Evolutionary conservation across 2,113 vertebrate species (phyloP), one percentile per base, ranked within the genome.

Genomic region (Boulengeromyrus knoepffleri): DNA sequence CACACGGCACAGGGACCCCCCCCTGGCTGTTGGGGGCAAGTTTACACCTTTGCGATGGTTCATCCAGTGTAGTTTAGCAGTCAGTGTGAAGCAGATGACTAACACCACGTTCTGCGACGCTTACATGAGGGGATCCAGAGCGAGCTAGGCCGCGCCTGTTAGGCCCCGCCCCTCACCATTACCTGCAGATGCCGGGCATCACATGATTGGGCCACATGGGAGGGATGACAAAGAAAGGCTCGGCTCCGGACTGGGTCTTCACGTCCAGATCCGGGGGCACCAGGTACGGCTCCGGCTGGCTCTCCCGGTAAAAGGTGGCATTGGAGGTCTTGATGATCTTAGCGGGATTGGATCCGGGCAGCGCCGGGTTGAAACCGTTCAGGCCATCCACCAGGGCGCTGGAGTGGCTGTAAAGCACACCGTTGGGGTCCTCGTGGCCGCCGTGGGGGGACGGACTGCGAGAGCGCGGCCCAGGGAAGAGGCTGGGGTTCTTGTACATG

Each of bases 171-270:
- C 53, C 19, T 27, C 9, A 0, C 46, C 13, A 19, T 90, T 92
- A 99, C 98, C 97, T 99, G 98, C 97, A 99, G 94, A 99, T 96
- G 2, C 97, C 96, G 0, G 98, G 96, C 86, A 99, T 96, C 94
- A 98, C 93, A 46, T 97, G 98, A 93, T 99, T 99, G 90, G 97
- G 93, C 98, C 98, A 99, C 45, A 97, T 95, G 0, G 96, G 97
- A 0, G 98, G 98, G 88, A 99, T 97, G 85, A 99, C 96, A 90
- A 98, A 93, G 94, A 97, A 97, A 15, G 97, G 96, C 90, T 99
- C 98, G 0, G 97, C 93, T 0, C 95, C 95, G 0, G 96, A 94
- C 93, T 97, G 99, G 91, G 94, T 92, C 92, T 98, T 96, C 19
- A 97, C 91, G 86, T 99, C 98, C 94, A 97, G 97, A 49, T 99